Conservation (phyloP, 2,888 invertebrate genomes). For the Coenonympha glycerion region DNA sequence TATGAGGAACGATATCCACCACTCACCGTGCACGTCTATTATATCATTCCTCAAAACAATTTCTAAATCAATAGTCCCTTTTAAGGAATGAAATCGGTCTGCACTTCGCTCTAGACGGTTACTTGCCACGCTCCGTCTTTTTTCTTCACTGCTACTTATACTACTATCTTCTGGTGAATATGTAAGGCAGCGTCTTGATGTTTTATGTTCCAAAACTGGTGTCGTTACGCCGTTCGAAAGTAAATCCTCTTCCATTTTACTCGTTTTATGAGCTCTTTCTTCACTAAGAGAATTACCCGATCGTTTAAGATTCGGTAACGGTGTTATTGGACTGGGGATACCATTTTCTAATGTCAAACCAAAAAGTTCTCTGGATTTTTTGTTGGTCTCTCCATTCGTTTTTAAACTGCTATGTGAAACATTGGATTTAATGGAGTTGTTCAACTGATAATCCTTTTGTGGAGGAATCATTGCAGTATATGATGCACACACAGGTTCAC, state of each 20-base stretch:
- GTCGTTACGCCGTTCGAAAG: slow-evolving; percentile 54
- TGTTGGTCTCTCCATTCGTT: slow-evolving; percentile 48
- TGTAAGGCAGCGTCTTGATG: slow-evolving; percentile 75
- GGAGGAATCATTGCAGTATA: slow-evolving; percentile 8
- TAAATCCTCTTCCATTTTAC: slow-evolving; percentile 70
- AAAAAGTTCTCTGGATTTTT: slow-evolving; percentile 55
- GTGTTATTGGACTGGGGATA: slow-evolving; percentile 72
- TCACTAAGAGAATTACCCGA: slow-evolving; percentile 61
- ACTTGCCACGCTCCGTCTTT: slow-evolving; percentile 71
- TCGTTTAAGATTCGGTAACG: slow-evolving; percentile 58
- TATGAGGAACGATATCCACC: slow-evolving; percentile 60
- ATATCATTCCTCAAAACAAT: slow-evolving; percentile 74
- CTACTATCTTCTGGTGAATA: slow-evolving; percentile 75
- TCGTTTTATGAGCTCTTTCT: slow-evolving; percentile 66
- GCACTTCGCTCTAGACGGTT: slow-evolving; percentile 57
- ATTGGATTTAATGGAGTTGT: slow-evolving; percentile 48
- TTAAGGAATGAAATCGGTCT: slow-evolving; percentile 55
- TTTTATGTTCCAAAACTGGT: slow-evolving; percentile 66
- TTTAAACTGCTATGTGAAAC: slow-evolving; percentile 65
- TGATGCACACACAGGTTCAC: slow-evolving; percentile 50
- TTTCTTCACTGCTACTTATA: slow-evolving; percentile 71
- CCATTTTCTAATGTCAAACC: slow-evolving; percentile 67
- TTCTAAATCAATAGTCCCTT: slow-evolving; percentile 80
- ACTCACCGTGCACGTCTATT: slow-evolving; percentile 83
- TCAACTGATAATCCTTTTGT: slow-evolving; percentile 33